Percentiles rank a stretch among this genome's conserved stretches.
These are phyloP conservation scores for Holocentrus rufus DNA, from an alignment of 2,797 vertebrate species.

Conservation along the genomic window DNA sequence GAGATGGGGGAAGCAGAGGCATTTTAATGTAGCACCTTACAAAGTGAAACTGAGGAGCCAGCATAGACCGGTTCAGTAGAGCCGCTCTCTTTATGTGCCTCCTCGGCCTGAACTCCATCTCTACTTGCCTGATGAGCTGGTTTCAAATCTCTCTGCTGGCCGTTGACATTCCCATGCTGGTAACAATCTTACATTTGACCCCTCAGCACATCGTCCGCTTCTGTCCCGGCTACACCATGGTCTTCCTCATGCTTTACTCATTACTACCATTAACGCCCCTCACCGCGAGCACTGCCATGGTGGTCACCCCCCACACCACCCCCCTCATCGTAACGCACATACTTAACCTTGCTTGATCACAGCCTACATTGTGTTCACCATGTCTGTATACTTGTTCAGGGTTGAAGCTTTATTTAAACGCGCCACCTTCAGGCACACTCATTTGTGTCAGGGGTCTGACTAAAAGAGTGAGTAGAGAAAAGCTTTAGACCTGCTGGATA, in stretches of 20 bases:
- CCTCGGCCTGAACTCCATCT: slow-evolving; percentile 82
- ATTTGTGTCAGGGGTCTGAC: slow-evolving; percentile 62
- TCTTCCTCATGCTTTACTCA: slow-evolving; percentile 74
- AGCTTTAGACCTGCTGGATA: slow-evolving; percentile 32
- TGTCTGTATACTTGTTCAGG: slow-evolving; percentile 43
- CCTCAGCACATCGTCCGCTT: slow-evolving; percentile 71
- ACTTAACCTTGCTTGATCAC: slow-evolving; percentile 47
- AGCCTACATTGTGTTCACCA: slow-evolving; percentile 49
- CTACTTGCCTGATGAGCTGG: slow-evolving; percentile 73
- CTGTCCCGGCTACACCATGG: slow-evolving; percentile 57
- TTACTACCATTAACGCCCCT: slow-evolving; percentile 65
- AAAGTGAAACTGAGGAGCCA: slow-evolving; percentile 62
- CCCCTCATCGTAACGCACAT: slow-evolving; percentile 32
- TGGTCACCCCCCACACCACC: slow-evolving; percentile 37
- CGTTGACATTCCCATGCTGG: slow-evolving; percentile 60
- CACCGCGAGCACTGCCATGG: slow-evolving; percentile 54
- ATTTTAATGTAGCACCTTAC: slow-evolving; percentile 75
- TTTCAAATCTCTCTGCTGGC: slow-evolving; percentile 71
- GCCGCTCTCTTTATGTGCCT: slow-evolving; percentile 77
- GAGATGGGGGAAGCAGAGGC: slow-evolving; percentile 60
- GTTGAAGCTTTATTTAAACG: slow-evolving; percentile 53
- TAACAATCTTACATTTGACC: slow-evolving; percentile 54
- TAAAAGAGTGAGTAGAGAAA: slow-evolving; percentile 33
- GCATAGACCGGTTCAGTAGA: slow-evolving; percentile 54
- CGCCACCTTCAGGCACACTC: slow-evolving; percentile 40